Evolutionary conservation across 2,888 invertebrate genomes (phyloP).

Genomic region (Epirrhoe alternata): DNA sequence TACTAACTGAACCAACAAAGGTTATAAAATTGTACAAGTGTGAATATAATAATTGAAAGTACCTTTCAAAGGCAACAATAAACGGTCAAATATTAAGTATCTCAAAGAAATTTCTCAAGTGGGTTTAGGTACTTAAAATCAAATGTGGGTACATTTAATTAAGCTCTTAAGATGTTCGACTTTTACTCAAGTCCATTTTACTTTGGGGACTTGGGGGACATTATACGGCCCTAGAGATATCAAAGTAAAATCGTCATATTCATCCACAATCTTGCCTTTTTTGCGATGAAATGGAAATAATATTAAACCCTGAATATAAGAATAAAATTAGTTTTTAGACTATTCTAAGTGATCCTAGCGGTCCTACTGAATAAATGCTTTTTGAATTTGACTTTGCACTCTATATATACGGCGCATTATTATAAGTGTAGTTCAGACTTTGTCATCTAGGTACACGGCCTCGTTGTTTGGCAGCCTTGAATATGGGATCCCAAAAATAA

Average conservation of each 20-base stretch:
- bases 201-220: background rate
- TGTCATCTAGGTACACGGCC: too few relatives aligned
- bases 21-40: slow-evolving; percentile 2
- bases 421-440: too few relatives aligned
- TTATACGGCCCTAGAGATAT: background rate
- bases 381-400: too few relatives aligned
- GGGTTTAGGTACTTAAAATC: slow-evolving; percentile 6
- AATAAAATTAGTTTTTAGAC: too few relatives aligned
- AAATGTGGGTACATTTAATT: slow-evolving; percentile 19
- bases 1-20: background rate
- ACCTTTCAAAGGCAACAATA: slow-evolving; percentile 10
- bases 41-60: slow-evolving; percentile 16
- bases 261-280: background rate
- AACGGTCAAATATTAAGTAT: slow-evolving; percentile 14
- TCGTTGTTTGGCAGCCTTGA: too few relatives aligned
- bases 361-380: too few relatives aligned
- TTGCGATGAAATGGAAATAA: background rate
- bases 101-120: slow-evolving; percentile 19
- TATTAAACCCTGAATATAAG: background rate
- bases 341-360: too few relatives aligned
- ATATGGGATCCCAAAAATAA: too few relatives aligned
- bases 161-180: slow-evolving; percentile 14
- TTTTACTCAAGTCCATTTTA: slow-evolving; percentile 1
- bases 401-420: too few relatives aligned
- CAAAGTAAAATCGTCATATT: background rate